Percentiles rank a stretch among this genome's conserved stretches.
Evolutionary conservation across 2,113 vertebrate species (phyloP).

Genomic region (Bubalus kerabau): DNA sequence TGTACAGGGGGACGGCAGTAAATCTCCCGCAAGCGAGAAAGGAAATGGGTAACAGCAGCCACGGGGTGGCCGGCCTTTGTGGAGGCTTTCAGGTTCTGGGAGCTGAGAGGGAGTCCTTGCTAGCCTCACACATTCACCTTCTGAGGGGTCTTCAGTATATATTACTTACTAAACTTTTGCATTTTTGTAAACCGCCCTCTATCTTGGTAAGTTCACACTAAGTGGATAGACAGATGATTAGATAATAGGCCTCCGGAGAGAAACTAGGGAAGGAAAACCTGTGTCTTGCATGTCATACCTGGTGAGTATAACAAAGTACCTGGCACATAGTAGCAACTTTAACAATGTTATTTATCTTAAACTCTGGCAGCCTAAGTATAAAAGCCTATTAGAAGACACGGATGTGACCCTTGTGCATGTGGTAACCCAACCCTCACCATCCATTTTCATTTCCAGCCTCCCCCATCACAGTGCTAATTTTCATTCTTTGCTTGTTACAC

Average conservation of each 20-base stretch:
- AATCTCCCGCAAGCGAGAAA: not conserved
- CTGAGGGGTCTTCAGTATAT: not conserved
- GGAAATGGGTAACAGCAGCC: not conserved
- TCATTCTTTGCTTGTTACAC: not conserved
- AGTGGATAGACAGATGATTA: not conserved
- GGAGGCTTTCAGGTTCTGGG: not conserved
- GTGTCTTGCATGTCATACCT: not conserved
- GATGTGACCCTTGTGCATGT: not conserved
- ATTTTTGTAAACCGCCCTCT: not conserved
- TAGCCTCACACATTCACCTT: not conserved
- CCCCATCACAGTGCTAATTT: fast-evolving
- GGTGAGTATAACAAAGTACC: not conserved
- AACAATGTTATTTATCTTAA: not conserved
- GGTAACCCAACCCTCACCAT: not conserved
- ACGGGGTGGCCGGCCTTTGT: slow-evolving; percentile 14
- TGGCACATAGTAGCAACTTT: not conserved
- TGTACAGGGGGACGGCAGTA: not conserved
- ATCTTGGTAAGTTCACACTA: not conserved
- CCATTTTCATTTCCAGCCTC: not conserved
- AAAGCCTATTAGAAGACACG: not conserved
- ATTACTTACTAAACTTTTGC: not conserved
- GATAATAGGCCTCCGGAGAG: not conserved
- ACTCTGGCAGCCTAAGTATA: not conserved
- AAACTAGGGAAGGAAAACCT: not conserved
- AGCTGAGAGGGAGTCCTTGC: not conserved